Evolutionary conservation across 2,888 invertebrate species (phyloP).

Genomic region (Trissonchulus sp.): DNA sequence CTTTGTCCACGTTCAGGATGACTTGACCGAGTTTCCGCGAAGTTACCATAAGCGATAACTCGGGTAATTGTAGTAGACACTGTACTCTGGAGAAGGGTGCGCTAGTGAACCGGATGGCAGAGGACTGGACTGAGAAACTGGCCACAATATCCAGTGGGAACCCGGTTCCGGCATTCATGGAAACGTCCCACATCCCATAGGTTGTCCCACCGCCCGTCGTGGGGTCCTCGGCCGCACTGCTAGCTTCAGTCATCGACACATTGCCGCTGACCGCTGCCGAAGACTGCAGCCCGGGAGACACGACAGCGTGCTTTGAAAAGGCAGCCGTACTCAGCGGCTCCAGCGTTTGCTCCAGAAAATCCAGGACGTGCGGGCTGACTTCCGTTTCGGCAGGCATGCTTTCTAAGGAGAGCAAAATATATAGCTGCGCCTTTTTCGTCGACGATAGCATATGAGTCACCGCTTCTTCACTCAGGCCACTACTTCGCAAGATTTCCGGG

Average conservation of each 20-base stretch:
- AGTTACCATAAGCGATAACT: conserved; percentile 93
- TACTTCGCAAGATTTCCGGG: neutral
- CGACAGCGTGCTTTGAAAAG: conserved; percentile 37
- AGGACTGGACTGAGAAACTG: conserved; percentile 95
- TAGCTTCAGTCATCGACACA: no score
- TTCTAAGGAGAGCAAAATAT: conserved; percentile 91
- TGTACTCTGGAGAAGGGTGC: conserved; percentile 79
- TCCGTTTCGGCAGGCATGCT: conserved; percentile 95
- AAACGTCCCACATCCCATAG: neutral
- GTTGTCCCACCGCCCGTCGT: neutral
- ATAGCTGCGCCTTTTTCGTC: conserved; percentile 72
- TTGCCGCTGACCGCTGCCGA: conserved; percentile 25
- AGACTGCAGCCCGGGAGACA: conserved; percentile 35
- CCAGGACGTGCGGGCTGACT: conserved; percentile 86
- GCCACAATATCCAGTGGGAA: conserved; percentile 98
- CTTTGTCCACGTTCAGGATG: neutral
- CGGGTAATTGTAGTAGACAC: conserved; percentile 88
- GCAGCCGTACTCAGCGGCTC: conserved; percentile 72
- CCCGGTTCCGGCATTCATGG: conserved; percentile 61
- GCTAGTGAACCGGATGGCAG: conserved; percentile 74
- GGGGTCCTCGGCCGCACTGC: neutral
- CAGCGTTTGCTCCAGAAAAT: conserved; percentile 86
- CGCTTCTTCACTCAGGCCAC: conserved; percentile 22
- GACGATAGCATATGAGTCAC: conserved; percentile 27
- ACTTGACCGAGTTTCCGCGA: conserved; percentile 56